Evolutionary conservation across 2,888 invertebrate species (phyloP).

Genomic region (Linyphia triangularis): DNA sequence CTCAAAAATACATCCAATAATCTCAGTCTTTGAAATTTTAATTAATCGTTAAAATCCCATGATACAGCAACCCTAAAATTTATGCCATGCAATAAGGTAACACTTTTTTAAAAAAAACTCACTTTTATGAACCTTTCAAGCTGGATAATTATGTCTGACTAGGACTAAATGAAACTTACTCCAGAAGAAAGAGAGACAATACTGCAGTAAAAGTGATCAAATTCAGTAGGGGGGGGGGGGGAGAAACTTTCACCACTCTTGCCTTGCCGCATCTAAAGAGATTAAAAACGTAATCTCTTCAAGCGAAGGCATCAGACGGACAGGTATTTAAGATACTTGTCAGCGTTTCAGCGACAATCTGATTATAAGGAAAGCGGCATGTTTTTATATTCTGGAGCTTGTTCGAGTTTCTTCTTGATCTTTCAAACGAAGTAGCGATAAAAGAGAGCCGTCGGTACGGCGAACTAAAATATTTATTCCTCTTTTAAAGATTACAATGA

Average conservation of each 20-base stretch:
- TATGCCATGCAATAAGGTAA: neutral
- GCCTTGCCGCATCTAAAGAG: neutral
- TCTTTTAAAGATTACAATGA: neutral
- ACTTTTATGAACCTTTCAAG: neutral
- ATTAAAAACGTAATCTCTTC: slow-evolving; percentile 22
- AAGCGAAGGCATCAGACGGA: neutral
- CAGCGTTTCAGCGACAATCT: neutral
- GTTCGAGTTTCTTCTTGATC: neutral
- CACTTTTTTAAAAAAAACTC: neutral
- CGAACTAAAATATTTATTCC: slow-evolving; percentile 7
- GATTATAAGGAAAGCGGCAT: neutral
- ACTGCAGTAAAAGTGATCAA: no score
- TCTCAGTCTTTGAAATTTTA: no score
- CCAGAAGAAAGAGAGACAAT: neutral
- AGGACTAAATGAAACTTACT: neutral
- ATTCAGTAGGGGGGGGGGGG: no score
- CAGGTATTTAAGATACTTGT: neutral
- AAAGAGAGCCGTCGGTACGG: neutral
- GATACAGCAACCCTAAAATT: neutral
- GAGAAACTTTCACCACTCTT: no score
- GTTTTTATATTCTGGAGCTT: neutral
- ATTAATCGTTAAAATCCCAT: no score
- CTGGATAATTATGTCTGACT: slow-evolving; percentile 8
- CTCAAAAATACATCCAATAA: no score
- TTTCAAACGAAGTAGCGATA: no score